phyloP scores from a whole-genome alignment of 2,113 vertebrate species.

The Myiozetetes cayanensis region DNA sequence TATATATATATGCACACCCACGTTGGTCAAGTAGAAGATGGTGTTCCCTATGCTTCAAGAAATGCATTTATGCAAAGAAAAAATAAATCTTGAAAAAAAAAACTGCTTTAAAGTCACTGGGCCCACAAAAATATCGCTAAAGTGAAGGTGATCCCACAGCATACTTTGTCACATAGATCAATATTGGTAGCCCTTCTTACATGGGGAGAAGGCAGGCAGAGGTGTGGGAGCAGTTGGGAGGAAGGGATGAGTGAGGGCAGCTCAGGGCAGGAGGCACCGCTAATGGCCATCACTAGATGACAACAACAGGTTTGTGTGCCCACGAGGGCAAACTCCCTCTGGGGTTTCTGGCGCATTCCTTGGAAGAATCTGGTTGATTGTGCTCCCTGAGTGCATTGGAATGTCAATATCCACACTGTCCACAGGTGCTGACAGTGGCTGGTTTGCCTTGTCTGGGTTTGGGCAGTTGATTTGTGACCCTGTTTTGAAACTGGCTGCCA shows the following conservation, averaged over 20 bases:
- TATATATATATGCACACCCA: background rate
- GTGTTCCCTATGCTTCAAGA: background rate
- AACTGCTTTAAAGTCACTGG: background rate
- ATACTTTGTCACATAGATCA: background rate
- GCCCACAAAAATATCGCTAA: background rate
- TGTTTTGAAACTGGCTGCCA: background rate
- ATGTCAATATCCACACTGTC: accelerated
- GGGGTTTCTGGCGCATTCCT: background rate
- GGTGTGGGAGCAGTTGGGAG: background rate
- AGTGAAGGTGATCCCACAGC: background rate
- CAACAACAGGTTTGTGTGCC: background rate
- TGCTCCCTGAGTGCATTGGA: accelerated
- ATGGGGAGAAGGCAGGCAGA: background rate
- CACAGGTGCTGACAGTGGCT: accelerated
- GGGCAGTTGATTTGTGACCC: background rate
- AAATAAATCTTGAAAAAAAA: background rate
- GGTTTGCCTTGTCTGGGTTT: background rate
- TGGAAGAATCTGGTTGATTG: background rate
- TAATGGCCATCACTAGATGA: background rate
- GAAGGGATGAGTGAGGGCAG: background rate
- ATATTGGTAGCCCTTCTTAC: accelerated
- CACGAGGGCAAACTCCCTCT: background rate
- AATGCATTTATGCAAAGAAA: background rate
- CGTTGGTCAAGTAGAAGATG: background rate
- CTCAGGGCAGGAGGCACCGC: background rate